Conservation (phyloP, 2,888 invertebrate species). For the Thysanoteuthis rhombus region DNA sequence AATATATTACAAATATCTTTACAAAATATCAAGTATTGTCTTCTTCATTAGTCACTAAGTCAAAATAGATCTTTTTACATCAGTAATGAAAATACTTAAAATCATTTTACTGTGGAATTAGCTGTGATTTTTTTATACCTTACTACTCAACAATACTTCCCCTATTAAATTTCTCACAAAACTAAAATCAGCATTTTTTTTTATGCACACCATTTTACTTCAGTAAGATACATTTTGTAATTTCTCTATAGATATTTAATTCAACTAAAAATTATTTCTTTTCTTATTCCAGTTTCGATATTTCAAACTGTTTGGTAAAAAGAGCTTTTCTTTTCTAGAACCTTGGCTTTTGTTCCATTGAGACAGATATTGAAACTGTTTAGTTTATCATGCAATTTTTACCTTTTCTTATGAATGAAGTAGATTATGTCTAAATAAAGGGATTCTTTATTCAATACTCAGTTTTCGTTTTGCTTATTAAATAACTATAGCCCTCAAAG, state of each 20-base stretch:
- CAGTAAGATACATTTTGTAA: neutral
- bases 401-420: slow-evolving; percentile 20
- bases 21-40: neutral
- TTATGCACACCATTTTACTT: neutral
- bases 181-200: neutral
- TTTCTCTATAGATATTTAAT: neutral
- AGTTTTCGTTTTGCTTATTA: neutral
- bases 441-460: slow-evolving; percentile 25
- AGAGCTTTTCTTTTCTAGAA: neutral
- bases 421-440: slow-evolving; percentile 29
- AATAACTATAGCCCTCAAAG: too few species aligned
- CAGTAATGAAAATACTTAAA: neutral
- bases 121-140: neutral
- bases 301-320: neutral
- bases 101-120: neutral
- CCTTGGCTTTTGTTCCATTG: neutral
- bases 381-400: slow-evolving; percentile 30
- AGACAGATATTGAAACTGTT: slow-evolving; percentile 27
- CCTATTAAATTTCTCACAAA: neutral
- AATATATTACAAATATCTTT: neutral
- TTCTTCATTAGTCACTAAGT: neutral
- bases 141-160: neutral
- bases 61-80: slow-evolving; percentile 1
- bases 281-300: neutral
- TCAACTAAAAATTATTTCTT: neutral